phyloP scores from a whole-genome alignment of 2,888 invertebrate genomes.

The Meghimatium bilineatum region DNA sequence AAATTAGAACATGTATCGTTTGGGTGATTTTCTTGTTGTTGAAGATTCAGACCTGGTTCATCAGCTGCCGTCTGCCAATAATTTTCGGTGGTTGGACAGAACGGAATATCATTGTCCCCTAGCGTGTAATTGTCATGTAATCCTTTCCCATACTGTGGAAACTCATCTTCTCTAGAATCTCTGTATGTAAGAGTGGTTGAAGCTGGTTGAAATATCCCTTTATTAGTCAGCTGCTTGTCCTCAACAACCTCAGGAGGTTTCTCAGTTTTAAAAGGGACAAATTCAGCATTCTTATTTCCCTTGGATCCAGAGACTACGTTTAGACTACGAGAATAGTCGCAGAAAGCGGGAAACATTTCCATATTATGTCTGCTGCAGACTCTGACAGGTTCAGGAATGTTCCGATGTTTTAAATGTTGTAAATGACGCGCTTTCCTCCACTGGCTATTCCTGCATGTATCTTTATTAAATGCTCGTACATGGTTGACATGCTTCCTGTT shows the following conservation, averaged over 20 bases:
- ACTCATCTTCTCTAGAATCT: background rate
- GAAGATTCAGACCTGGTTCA: background rate
- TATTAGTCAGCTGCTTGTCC: background rate
- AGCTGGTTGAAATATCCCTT: background rate
- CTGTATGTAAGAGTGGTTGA: background rate
- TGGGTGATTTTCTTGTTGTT: background rate
- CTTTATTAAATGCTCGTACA: background rate
- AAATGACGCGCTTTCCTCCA: background rate
- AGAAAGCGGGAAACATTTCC: background rate
- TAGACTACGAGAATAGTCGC: background rate
- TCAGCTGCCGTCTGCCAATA: constrained; percentile 15
- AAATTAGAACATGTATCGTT: background rate
- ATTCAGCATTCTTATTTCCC: background rate
- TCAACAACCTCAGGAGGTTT: background rate
- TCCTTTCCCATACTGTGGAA: background rate
- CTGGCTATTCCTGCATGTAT: background rate
- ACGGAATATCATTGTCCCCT: background rate
- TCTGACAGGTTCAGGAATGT: background rate
- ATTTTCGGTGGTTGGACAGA: constrained; percentile 1
- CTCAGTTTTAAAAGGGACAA: background rate
- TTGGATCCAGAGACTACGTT: background rate
- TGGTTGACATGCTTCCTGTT: background rate
- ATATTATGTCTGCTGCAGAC: background rate
- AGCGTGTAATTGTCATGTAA: background rate
- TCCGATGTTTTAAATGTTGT: background rate